These are phyloP conservation scores for Hystrix cristata DNA, from an alignment of 2,113 vertebrate genomes.

Conservation along the genomic window DNA sequence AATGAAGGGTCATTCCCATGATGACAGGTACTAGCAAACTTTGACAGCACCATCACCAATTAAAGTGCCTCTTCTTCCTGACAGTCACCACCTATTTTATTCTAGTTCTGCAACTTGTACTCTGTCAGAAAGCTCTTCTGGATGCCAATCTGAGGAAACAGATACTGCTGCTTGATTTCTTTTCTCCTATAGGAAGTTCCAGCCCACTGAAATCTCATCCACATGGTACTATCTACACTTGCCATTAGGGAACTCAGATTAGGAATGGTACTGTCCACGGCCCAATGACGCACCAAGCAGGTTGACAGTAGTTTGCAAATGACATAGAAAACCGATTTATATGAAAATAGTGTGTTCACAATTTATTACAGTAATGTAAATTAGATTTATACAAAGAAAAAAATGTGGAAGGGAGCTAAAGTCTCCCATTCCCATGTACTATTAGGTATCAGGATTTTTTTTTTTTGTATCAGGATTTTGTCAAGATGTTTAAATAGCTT, in stretches of 20 bases:
- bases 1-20: neutral
- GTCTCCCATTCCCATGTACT: neutral
- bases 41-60: conserved; percentile 49
- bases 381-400: neutral
- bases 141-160: neutral
- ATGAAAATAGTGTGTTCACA: neutral
- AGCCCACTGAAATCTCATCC: neutral
- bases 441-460: neutral
- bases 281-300: neutral
- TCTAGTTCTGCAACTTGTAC: conserved; percentile 15
- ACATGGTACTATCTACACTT: neutral
- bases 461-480: neutral
- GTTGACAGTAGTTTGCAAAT: neutral
- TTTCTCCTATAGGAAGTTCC: neutral
- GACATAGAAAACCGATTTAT: neutral
- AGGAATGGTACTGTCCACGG: neutral
- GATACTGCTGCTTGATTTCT: neutral
- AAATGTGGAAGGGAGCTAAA: neutral
- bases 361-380: neutral
- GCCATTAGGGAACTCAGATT: neutral
- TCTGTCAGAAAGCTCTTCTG: conserved; percentile 58
- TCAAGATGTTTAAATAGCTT: neutral
- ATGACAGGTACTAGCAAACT: conserved; percentile 28
- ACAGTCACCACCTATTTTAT: conserved; percentile 45
- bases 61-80: conserved; percentile 39